These are phyloP conservation scores for Himalopsyche kuldschensis DNA, from an alignment of 2,888 invertebrate species.

Conservation along the genomic window DNA sequence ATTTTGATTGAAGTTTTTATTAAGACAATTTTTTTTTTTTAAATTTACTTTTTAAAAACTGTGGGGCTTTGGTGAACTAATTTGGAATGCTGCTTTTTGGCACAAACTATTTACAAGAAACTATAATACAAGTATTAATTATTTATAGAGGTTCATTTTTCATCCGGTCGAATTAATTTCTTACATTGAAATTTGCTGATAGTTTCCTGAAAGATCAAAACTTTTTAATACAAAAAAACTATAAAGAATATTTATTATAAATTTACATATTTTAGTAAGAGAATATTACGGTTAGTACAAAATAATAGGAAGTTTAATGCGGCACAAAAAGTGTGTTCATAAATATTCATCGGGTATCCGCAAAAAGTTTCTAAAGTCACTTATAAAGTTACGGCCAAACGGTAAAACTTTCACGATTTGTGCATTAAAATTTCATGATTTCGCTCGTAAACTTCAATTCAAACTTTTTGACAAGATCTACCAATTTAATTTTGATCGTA, in stretches of 20 bases:
- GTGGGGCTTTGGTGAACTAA: no score
- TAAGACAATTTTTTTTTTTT: no score
- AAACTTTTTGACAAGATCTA: neutral
- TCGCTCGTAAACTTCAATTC: neutral
- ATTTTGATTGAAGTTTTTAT: no score
- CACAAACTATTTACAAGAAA: no score
- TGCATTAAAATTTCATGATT: conserved; percentile 6
- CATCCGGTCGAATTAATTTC: neutral
- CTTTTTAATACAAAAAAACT: neutral
- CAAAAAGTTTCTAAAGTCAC: neutral
- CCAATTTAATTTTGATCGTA: conserved; percentile 3
- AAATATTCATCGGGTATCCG: conserved; percentile 6
- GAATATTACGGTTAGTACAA: neutral
- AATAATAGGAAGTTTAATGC: neutral
- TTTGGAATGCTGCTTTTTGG: no score
- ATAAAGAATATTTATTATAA: neutral
- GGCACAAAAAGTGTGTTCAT: conserved; percentile 1
- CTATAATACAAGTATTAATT: no score
- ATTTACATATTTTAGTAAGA: neutral
- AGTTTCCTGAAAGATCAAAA: neutral
- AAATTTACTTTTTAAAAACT: no score
- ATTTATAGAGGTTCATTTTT: no score
- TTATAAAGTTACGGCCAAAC: conserved; percentile 2
- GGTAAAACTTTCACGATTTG: conserved; percentile 5
- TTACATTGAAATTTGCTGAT: neutral